phyloP scores from a whole-genome alignment of 2,797 vertebrate genomes.

The Argya squamiceps region DNA sequence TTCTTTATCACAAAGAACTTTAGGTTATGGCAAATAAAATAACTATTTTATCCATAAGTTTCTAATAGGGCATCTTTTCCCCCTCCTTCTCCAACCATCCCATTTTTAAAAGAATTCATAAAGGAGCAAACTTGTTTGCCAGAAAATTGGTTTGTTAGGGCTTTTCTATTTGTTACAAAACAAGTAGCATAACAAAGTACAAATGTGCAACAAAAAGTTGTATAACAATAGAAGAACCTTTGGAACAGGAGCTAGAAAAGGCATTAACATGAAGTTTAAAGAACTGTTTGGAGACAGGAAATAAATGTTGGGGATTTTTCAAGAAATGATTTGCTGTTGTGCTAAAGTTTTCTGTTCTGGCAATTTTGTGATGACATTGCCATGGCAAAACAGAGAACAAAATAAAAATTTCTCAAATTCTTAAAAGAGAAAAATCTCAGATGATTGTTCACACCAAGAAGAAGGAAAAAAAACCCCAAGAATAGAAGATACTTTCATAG shows the following conservation, averaged over 20 bases:
- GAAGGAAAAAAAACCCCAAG: not conserved
- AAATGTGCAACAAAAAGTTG: not conserved
- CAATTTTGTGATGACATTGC: not conserved
- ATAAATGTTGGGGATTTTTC: not conserved
- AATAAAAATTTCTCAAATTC: conserved; percentile 45
- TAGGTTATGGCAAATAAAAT: not conserved
- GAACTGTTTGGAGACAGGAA: not conserved
- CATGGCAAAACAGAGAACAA: not conserved
- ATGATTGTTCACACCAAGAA: conserved; percentile 1
- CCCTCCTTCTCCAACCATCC: too few species aligned
- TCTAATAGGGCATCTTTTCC: not conserved
- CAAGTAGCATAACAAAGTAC: not conserved
- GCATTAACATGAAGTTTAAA: not conserved
- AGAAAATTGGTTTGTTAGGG: not conserved
- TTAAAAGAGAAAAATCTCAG: conserved; percentile 33
- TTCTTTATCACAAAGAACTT: not conserved
- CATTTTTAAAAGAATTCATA: not conserved
- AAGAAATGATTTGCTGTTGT: not conserved
- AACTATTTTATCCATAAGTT: not conserved
- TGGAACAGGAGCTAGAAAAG: not conserved
- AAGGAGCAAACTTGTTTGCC: not conserved
- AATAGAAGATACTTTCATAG: not conserved
- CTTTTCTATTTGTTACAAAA: not conserved
- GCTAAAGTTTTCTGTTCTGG: not conserved
- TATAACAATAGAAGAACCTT: not conserved